A percentile compares a stretch with the other conserved stretches of the same genome.
Conservation (phyloP, 2,888 invertebrate genomes). For the Temnothorax rugatulus region DNA sequence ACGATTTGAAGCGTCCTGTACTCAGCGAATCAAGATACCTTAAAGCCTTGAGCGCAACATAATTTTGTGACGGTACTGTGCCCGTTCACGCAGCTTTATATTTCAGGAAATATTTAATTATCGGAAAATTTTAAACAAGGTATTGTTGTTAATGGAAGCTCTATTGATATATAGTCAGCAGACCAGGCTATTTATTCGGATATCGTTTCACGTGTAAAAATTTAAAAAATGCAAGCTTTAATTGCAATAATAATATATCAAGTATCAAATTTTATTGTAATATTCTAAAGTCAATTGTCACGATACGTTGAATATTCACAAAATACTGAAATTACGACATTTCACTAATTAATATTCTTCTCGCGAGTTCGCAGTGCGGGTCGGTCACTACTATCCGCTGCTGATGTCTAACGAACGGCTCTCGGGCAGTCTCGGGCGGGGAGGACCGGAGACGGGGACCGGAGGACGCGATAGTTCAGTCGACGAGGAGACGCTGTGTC, state of each 20-base stretch:
- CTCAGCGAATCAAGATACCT: slow-evolving; percentile 6
- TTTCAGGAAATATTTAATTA: not conserved
- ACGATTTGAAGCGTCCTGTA: slow-evolving; percentile 1
- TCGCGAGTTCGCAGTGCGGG: not conserved
- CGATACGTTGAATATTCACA: not conserved
- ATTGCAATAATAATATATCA: not conserved
- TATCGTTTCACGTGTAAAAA: not conserved
- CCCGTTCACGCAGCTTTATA: not conserved
- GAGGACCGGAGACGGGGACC: no score
- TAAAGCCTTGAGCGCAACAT: not conserved
- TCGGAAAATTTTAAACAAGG: not conserved
- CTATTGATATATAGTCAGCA: not conserved
- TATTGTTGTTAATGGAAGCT: not conserved
- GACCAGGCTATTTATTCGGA: not conserved
- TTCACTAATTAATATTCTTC: not conserved
- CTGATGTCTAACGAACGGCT: slow-evolving; percentile 64
- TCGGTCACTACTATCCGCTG: slow-evolving; percentile 16
- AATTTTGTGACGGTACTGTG: not conserved
- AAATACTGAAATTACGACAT: not conserved
- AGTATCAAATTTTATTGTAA: not conserved
- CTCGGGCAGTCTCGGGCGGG: slow-evolving; percentile 40
- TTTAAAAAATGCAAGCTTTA: not conserved
- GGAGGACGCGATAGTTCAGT: slow-evolving; percentile 64
- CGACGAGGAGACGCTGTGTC: slow-evolving; percentile 74
- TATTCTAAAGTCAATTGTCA: not conserved